phyloP scores from a whole-genome alignment of 2,888 invertebrate species.

The Alitta virens region DNA sequence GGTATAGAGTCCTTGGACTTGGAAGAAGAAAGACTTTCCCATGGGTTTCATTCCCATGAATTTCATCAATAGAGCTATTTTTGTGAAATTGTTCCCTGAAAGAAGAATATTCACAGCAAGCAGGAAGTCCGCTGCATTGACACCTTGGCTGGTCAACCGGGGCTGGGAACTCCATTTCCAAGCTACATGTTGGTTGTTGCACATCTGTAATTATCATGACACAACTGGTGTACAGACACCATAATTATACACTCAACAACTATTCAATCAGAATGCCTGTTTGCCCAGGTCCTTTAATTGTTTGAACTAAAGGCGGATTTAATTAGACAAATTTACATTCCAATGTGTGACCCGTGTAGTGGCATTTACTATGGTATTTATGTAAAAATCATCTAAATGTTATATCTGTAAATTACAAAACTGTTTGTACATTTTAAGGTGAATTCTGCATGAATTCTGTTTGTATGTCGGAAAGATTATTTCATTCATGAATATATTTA shows the following conservation, averaged over 20 bases:
- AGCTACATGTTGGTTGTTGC: not conserved
- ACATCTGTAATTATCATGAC: not conserved
- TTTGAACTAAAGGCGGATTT: too few relatives aligned
- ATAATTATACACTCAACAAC: not conserved
- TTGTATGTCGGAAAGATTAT: too few relatives aligned
- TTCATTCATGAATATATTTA: too few relatives aligned
- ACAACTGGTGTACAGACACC: not conserved
- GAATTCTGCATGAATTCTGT: too few relatives aligned
- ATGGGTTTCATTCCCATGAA: not conserved
- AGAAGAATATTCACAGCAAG: not conserved
- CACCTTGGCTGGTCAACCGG: not conserved
- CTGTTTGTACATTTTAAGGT: too few relatives aligned
- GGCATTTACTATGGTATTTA: too few relatives aligned
- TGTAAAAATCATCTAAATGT: too few relatives aligned
- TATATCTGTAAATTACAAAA: too few relatives aligned
- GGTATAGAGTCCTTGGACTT: not conserved
- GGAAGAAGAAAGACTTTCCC: not conserved
- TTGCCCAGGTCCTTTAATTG: too few relatives aligned
- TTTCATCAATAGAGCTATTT: not conserved
- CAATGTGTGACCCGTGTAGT: too few relatives aligned
- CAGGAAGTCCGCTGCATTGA: not conserved
- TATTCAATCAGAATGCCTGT: not conserved
- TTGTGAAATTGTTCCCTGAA: not conserved
- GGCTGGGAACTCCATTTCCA: not conserved
- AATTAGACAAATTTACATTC: too few relatives aligned